Evolutionary conservation across 2,113 vertebrate species (phyloP).

Genomic region (Daubentonia madagascariensis): DNA sequence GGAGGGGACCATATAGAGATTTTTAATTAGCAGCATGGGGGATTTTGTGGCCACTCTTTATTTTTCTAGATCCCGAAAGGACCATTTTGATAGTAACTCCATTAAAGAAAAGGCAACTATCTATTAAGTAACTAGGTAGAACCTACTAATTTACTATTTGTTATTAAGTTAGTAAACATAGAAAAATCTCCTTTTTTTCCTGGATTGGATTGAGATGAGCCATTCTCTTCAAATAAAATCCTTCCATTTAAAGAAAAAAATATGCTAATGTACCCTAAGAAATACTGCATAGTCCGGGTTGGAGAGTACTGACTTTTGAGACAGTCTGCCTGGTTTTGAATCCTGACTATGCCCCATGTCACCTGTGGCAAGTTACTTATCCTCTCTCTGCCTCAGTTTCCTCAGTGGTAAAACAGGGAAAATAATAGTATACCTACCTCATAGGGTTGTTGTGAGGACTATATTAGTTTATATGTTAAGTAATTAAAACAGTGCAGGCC

Average conservation of each 20-base stretch:
- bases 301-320: neutral
- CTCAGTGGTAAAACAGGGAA: neutral
- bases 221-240: conserved; percentile 33
- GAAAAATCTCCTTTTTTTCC: neutral
- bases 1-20: neutral
- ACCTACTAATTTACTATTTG: conserved; percentile 3
- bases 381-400: neutral
- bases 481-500: neutral
- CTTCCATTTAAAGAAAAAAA: neutral
- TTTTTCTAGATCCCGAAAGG: neutral
- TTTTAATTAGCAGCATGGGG: neutral
- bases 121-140: neutral
- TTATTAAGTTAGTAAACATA: neutral
- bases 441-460: neutral
- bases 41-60: neutral
- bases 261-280: neutral
- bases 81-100: conserved; percentile 37
- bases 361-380: neutral
- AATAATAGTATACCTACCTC: neutral
- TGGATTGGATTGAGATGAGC: neutral
- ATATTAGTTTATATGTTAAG: neutral
- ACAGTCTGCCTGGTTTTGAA: neutral
- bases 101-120: neutral
- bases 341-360: neutral
- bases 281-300: neutral